Evolutionary conservation across 92 coral and sea anemone species (phyloP), one percentile per base, ranked within the genome.

Genomic region (Actinernus sp.): DNA sequence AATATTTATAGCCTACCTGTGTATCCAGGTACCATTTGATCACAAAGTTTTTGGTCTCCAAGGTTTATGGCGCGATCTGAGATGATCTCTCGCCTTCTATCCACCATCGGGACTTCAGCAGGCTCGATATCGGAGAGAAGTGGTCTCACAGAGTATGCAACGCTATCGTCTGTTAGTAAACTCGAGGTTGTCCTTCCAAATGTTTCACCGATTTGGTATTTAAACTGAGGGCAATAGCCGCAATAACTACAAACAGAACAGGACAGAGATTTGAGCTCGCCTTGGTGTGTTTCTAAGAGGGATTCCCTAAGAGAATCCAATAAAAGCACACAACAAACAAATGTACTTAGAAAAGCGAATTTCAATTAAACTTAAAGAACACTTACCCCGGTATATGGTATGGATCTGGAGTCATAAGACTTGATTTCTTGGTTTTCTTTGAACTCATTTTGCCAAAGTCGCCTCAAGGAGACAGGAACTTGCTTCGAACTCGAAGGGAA

Each of bases 211-310:
- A 93, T 93, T 77, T 93, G 93, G 58, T 93, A 93, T 65, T 93
- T 93, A 53, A 93, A 93, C 28, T 93, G 98, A 6, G 98, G 98
- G 45, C 98, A 93, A 65, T 93, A 93, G 3, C 98, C 98, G 14
- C 96, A 90, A 65, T 93, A 93, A 24, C 98, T 93, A 70, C 22
- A 17, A 37, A 49, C 44, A 51, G 31, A 55, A 51, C 13, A 26
- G 16, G 6, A 23, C 13, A 6, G 17, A 20, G 2, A 16, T 48
- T 26, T 3, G 1, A 63, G 31, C 45, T 48, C n/a, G n/a, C n/a
- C n/a, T n/a, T n/a, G n/a, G n/a, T n/a, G n/a, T n/a, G n/a, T n/a
- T n/a, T n/a, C n/a, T n/a, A n/a, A n/a, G n/a, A n/a, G n/a, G n/a
- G n/a, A n/a, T n/a, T n/a, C n/a, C n/a, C n/a, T n/a, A n/a, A n/a